phyloP scores from a whole-genome alignment of 2,113 vertebrate genomes.

The Cyanoliseus patagonus region DNA sequence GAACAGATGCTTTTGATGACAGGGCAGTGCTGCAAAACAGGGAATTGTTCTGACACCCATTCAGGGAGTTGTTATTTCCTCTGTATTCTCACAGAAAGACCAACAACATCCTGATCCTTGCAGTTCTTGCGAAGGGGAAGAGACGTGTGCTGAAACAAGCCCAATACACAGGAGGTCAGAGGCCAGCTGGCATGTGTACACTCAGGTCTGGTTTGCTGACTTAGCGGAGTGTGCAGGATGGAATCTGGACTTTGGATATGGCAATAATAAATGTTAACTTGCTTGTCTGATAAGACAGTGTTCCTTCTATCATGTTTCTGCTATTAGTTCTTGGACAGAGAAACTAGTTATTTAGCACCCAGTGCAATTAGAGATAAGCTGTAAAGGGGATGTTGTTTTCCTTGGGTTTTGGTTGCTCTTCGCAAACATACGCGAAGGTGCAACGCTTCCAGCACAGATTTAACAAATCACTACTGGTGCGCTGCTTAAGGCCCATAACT shows the following conservation, averaged over 20 bases:
- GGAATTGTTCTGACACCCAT: not conserved
- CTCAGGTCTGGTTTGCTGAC: constrained; percentile 11
- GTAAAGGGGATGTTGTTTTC: not conserved
- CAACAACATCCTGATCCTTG: not conserved
- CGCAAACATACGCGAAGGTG: not conserved
- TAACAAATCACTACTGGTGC: not conserved
- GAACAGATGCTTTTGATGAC: not conserved
- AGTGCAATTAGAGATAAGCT: not conserved
- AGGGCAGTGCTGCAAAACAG: not conserved
- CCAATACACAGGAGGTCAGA: not conserved
- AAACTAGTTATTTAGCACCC: not conserved
- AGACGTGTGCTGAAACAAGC: not conserved
- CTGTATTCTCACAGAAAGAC: not conserved
- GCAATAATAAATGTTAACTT: constrained; percentile 46
- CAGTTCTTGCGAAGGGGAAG: not conserved
- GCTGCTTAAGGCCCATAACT: not conserved
- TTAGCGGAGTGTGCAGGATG: not conserved
- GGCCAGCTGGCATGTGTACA: not conserved
- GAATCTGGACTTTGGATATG: constrained; percentile 61
- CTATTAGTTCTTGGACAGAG: constrained; percentile 1
- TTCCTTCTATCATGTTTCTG: not conserved
- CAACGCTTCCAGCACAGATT: not conserved
- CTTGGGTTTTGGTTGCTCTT: not conserved
- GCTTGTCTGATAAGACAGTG: constrained; percentile 34
- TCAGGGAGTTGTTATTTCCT: constrained; percentile 30